phyloP scores from a whole-genome alignment of 2,797 vertebrate species.

The Menidia menidia region DNA sequence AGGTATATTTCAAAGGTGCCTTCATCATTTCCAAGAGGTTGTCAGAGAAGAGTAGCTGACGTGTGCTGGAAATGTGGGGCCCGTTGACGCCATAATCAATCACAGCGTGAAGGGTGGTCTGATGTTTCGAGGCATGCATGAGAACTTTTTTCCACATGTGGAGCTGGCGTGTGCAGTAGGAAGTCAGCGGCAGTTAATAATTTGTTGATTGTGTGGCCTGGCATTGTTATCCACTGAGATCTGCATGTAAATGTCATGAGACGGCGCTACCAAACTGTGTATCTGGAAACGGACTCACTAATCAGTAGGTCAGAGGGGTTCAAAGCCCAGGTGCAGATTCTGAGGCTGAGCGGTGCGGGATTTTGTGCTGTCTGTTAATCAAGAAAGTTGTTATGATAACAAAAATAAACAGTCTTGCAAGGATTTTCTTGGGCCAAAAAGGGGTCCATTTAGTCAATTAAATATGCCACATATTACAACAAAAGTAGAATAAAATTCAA shows the following conservation, averaged over 20 bases:
- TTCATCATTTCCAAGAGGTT: conserved; percentile 49
- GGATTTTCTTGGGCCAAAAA: not conserved
- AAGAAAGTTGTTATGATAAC: conserved; percentile 46
- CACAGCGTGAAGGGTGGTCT: conserved; percentile 58
- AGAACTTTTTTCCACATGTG: conserved; percentile 76
- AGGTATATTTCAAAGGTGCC: conserved; percentile 14
- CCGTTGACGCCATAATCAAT: conserved; percentile 68
- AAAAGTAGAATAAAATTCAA: not conserved
- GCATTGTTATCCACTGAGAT: conserved; percentile 77
- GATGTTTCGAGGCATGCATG: conserved; percentile 63
- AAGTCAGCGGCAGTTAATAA: conserved; percentile 71
- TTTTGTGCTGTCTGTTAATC: conserved; percentile 49
- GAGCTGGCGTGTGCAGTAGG: conserved; percentile 58
- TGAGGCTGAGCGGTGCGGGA: conserved; percentile 29
- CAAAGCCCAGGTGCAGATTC: conserved; percentile 67
- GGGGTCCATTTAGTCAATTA: not conserved
- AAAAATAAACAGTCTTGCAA: conserved; percentile 23
- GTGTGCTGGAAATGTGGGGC: conserved; percentile 48
- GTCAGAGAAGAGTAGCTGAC: conserved; percentile 36
- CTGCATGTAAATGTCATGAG: conserved; percentile 78
- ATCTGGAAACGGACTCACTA: conserved; percentile 70
- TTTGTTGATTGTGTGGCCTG: conserved; percentile 78
- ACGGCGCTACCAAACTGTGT: conserved; percentile 60
- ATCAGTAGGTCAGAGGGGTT: conserved; percentile 67
- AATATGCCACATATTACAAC: conserved; percentile 6